These are phyloP conservation scores for Tautogolabrus adspersus DNA, from an alignment of 2,113 vertebrate genomes.

Conservation along the genomic window DNA sequence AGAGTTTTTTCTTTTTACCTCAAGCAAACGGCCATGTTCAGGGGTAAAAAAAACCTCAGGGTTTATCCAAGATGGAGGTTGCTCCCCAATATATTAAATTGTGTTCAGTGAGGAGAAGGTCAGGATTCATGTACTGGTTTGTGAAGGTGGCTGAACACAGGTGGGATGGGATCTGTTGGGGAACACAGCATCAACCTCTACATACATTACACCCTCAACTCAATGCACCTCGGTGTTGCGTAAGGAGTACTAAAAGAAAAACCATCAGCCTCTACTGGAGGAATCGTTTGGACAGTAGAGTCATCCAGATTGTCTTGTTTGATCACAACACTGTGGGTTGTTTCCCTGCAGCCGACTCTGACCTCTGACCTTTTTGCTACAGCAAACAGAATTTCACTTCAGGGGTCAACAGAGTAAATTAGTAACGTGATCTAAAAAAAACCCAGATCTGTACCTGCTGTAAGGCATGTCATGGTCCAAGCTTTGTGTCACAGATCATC, in stretches of 20 bases:
- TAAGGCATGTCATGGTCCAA: slow-evolving; percentile 5
- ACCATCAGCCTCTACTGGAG: neutral
- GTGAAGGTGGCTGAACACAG: neutral
- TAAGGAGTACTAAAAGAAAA: neutral
- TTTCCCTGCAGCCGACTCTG: slow-evolving; percentile 23
- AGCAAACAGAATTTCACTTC: slow-evolving; percentile 21
- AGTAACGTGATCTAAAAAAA: neutral
- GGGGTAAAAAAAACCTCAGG: too few species aligned
- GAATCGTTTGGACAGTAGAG: neutral
- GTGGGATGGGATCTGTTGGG: neutral
- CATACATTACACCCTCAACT: neutral
- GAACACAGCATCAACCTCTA: neutral
- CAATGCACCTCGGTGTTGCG: neutral
- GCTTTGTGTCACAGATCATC: slow-evolving; percentile 6
- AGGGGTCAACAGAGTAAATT: slow-evolving; percentile 34
- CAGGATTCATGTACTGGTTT: neutral
- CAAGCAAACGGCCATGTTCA: too few species aligned
- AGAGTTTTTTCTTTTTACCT: too few species aligned
- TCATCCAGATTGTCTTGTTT: neutral
- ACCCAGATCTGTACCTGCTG: neutral
- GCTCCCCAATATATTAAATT: neutral
- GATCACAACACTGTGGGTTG: slow-evolving; percentile 12
- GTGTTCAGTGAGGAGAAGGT: neutral
- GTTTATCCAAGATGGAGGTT: neutral
- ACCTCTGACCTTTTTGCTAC: slow-evolving; percentile 40